Evolutionary conservation across 2,797 vertebrate species (phyloP), one percentile per base, ranked within the genome.

Genomic region (Pogoniulus pusillus): DNA sequence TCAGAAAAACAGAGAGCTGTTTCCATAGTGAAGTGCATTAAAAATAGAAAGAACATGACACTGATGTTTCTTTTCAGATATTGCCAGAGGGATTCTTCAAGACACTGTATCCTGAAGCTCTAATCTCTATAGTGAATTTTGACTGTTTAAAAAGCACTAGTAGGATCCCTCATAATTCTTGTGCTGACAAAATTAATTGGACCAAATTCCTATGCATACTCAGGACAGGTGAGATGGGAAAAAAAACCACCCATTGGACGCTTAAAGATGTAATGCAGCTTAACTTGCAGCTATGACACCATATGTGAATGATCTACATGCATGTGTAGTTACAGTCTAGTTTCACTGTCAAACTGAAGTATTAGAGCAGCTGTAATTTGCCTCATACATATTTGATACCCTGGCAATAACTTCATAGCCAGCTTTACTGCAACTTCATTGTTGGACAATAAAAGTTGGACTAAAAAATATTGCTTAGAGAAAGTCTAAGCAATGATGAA

Each of bases 21-120:
- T 94, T 96, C 95, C 88, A 92, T 71, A 91, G 88, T 45, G 65
- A 95, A 88, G 41, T 16, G 39, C 72, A 80, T 87, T 94, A 93
- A 91, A 96, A 92, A 86, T 85, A 90, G 91, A 82, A 95, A 73
- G 75, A 92, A 85, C 35, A 23, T 59, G 86, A 93, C 87, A 85
- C 76, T 70, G 76, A 84, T 74, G 71, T 79, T 94, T 94, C 91
- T 85, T 75, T 80, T 51, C 91, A 55, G 30, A 80, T 82, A 80
- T n/a, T 78, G 81, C 74, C 82, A 91, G 34, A 45, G 88, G 86
- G 63, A 82, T 85, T 82, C 81, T 90, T 87, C 83, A 70, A 83
- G 85, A 82, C 62, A 47, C 30, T 53, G 27, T 51, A 83, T 54
- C 77, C 72, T 57, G 77, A 68, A 78, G 85, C 64, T 58, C 41